These are phyloP conservation scores for Stenichneumon culpator DNA, from an alignment of 2,888 invertebrate species.

Conservation along the genomic window DNA sequence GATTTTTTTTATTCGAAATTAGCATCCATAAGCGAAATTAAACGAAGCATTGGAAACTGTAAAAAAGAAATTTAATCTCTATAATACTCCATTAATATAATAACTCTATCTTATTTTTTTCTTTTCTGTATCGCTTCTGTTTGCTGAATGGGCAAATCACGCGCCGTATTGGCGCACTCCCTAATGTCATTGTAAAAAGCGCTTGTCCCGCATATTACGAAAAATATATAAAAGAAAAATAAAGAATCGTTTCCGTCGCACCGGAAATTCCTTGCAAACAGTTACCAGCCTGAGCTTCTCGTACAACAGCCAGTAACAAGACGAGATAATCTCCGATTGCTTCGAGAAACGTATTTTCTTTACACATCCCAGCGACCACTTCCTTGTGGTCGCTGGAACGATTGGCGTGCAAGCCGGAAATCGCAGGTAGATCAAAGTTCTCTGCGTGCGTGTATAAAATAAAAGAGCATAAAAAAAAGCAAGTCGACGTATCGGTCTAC, in stretches of 20 bases:
- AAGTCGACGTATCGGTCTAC: slow-evolving; percentile 71
- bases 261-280: neutral
- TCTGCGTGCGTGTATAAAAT: neutral
- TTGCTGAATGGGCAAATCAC: too few species aligned
- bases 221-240: too few species aligned
- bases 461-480: neutral
- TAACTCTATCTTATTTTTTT: too few species aligned
- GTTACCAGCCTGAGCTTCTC: neutral
- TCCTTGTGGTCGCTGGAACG: slow-evolving; percentile 41
- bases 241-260: neutral
- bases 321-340: neutral
- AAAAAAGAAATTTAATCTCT: too few species aligned
- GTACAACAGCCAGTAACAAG: neutral
- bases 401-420: slow-evolving; percentile 16
- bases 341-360: neutral
- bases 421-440: slow-evolving; percentile 1
- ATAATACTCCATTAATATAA: too few species aligned
- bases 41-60: too few species aligned
- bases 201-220: too few species aligned
- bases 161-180: too few species aligned
- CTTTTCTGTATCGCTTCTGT: too few species aligned
- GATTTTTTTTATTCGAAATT: too few species aligned
- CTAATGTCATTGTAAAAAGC: too few species aligned
- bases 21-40: too few species aligned
- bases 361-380: slow-evolving; percentile 12